Evolutionary conservation across 2,888 invertebrate species (phyloP), one percentile per base, ranked within the genome.

Genomic region (Julus scanicus): DNA sequence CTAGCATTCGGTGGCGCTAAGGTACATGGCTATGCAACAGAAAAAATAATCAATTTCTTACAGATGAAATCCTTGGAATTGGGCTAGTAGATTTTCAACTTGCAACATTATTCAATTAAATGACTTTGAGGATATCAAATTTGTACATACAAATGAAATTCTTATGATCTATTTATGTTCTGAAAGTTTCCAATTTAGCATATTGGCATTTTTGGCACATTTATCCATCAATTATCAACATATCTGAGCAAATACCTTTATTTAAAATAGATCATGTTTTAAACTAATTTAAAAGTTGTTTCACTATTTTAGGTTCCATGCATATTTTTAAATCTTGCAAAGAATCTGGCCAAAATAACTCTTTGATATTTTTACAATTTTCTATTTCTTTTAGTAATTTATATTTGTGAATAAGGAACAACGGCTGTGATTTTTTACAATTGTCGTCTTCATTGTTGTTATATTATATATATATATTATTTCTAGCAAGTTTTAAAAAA

Each of bases 1-100:
- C 49, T 85, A 48, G 85, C 85, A 85, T 48, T n/a, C 44, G 85
- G 49, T 85, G 85, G 85, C 85, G 85, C 85, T 85, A 49, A 85
- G 49, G 85, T 49, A 85, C 80, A 37, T 80, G 29, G 80, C 80
- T 80, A 13, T 80, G 80, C 37, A 80, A 3, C 71, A 71, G 29
- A 29, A 17, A 57, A 63, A 20, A 37, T 80, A 80, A 80, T 37
- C 2, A 80, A 9, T 80, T 80, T 2, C 37, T 80, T 80, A 15
- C 80, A 80, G 80, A 15, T 6, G 13, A 13, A 80, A 13, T 9
- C 13, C 37, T 20, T 20, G 63, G 20, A 63, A 37, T 44, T 44
- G 44, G 44, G n/a, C n/a, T n/a, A n/a, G n/a, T n/a, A n/a, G n/a
- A n/a, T n/a, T n/a, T n/a, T n/a, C n/a, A n/a, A n/a, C n/a, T n/a